Base-by-base conservation (phyloP, 1,140 invertebrate genomes). In the Drosophila pandora region DNA sequence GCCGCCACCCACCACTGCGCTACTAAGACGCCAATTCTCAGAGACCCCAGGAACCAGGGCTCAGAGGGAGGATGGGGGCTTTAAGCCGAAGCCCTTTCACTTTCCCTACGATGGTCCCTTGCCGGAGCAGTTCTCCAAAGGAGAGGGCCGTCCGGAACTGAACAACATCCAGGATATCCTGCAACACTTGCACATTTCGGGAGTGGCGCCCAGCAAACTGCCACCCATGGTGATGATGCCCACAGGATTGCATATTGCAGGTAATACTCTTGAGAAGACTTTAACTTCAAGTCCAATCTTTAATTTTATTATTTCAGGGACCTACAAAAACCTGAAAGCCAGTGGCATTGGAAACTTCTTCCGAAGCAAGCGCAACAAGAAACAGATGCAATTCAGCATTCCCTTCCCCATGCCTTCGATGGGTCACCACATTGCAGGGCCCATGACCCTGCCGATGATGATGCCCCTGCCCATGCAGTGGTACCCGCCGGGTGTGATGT, bases 121-220 rank as follows among this genome's bases (percentile, higher is more conserved):
- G 55, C 90, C 90, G 13, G 84, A 91, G 47, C 85, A 91, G 43
- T 91, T 91, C 54, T 87, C 82, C 37, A 91, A 90, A 37, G 79
- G 53, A 10, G 62, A 73, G 48, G 57, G 64, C 3, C 63, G 60
- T 13, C 39, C 76, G 1, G 62, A 77, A 5, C 28, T 91, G 3
- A 76, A 90, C 39, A 91, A 91, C 53, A 91, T 91, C 6, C 90
- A 91, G 73, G 90, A 91, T 28, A 91, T 91, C 9, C 45, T 91
- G 10, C 85, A 91, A 12, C 88, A 90, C 23, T 57, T 91, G 47
- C 87, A 90, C 23, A 61, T 91, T 1, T 69, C 70, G 3, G 53
- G 52, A 2, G 17, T 47, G n/a, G 13, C 48, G 2, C 65, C 85
- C 5, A 90, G 67, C 53, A 90, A 90, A 41, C 34, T 88, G 49